Evolutionary conservation across 1,140 invertebrate genomes (phyloP).

Genomic region (Leptopilina boulardi): DNA sequence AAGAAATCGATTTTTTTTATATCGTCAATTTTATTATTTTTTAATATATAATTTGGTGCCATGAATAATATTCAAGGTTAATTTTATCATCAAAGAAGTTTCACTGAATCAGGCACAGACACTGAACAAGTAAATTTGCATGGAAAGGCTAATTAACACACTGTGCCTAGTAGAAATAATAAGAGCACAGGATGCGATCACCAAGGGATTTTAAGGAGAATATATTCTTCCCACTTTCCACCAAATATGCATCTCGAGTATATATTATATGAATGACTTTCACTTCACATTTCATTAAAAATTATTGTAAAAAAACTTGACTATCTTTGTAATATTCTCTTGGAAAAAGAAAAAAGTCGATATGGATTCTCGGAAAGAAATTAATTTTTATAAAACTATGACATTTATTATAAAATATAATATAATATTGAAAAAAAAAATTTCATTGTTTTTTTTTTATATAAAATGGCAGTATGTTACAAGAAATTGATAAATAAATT

Average conservation of each 20-base stretch:
- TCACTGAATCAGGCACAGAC: constrained; percentile 5
- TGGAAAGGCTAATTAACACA: constrained; percentile 3
- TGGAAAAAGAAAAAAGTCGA: too few species aligned
- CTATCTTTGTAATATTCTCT: not conserved
- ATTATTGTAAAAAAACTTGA: not conserved
- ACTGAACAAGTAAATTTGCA: not conserved
- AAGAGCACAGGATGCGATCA: constrained; percentile 25
- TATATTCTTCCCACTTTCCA: constrained; percentile 21
- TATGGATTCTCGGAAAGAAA: too few species aligned
- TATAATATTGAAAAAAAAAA: too few species aligned
- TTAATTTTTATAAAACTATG: too few species aligned
- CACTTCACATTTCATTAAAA: not conserved
- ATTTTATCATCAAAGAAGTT: constrained; percentile 11
- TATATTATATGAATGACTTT: not conserved
- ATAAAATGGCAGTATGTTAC: too few species aligned
- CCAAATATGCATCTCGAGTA: not conserved
- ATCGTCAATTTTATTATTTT: constrained; percentile 42
- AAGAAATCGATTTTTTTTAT: constrained; percentile 53
- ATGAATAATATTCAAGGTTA: not conserved
- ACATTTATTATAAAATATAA: too few species aligned
- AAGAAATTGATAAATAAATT: too few species aligned
- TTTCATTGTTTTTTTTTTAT: too few species aligned
- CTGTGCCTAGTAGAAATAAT: not conserved
- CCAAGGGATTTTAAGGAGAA: not conserved
- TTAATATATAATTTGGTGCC: not conserved